Base-by-base conservation (phyloP, 1,140 invertebrate genomes). In the Orchestia grillus region DNA sequence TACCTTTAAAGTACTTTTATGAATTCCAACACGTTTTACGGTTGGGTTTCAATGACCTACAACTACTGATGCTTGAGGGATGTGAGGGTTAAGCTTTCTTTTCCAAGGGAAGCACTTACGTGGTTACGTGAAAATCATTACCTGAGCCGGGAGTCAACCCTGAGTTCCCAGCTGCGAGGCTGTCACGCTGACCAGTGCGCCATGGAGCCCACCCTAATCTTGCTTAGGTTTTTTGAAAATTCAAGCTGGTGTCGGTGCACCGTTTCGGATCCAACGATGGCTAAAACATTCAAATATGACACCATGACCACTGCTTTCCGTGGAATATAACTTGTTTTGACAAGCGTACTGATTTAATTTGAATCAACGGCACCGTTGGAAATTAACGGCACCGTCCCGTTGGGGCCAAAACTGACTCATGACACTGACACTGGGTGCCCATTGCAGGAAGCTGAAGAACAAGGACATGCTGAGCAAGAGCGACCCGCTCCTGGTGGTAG, bases 401-500 rank as follows among this genome's bases (percentile, higher is more conserved):
- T 77, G 28, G 11, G 62, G n/a, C n/a, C n/a, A n/a, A n/a, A 77
- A 77, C 62, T 28, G 15, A 77, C 28, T 77, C 62, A 8, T 77
- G 62, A 77, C 47, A 47, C 41, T 43, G 43, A 19, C 88, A 47
- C 41, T 43, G 43, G 23, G 62, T 90, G 45, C 43, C 95, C n/a
- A n/a, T 44, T 94, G 4, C 97, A 97, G 97, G 95, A 97, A 97
- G 96, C 97, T 98, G n/a, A 91, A 97, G 19, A 97, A 98, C 96
- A 97, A 97, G 95, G 98, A 98, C 97, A 97, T 97, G 3, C 96
- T 97, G 87, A 98, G 97, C 16, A 98, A 97, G 96, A 98, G 97
- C 96, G 98, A 98, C 96, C 98, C 98, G 16, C 97, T 97, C 97
- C 97, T 97, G 96, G 97, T 98, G 15, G 96, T 98, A 8, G 97